Evolutionary conservation across 2,888 invertebrate species (phyloP), one percentile per base, ranked within the genome.

Genomic region (Agrilus cyanescens): DNA sequence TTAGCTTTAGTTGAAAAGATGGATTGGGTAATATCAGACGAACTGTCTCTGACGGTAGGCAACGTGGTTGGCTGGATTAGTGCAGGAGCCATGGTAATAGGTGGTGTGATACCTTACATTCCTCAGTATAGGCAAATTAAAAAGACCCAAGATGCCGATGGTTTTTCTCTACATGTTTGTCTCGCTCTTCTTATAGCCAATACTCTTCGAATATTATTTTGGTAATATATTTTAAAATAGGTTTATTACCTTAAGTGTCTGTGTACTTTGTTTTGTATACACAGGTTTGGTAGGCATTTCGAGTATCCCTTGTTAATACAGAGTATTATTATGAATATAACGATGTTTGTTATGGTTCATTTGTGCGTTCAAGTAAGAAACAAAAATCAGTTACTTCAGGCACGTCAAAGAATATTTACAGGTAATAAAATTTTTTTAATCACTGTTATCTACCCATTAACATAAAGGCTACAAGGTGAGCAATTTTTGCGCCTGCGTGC

Each of bases 261-360:
- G 4, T 16, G 12, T 37, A 4, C 12, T 8, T 10, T 42, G 12
- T 34, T 14, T 39, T 29, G 4, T 8, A 2, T 8, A 37, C 18
- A 34, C 44, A 98, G 97, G 97, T 97, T 98, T 78, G 97, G 97
- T 51, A 94, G 90, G 70, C 85, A 84, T 53, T 98, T 90, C 74
- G 97, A 99, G 71, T 73, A 87, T 61, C 96, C 97, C 44, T 73
- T 98, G 50, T 76, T 98, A 53, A 76, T 91, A 47, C 98, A 98
- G 72, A 97, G 96, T 71, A 78, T 97, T 61, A 80, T 98, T 44
- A 98, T 99, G 98, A 95, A 90, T 61, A 63, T 86, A 44, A 86
- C 91, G 52, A 99, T 99, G 98, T 79, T 95, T 68, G 74, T 81
- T 43, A 89, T 97, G 89, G 85, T 96, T 51, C 86, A 91, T 66